Evolutionary conservation across 2,113 vertebrate genomes (phyloP).

Genomic region (Formicarius rufipectus): DNA sequence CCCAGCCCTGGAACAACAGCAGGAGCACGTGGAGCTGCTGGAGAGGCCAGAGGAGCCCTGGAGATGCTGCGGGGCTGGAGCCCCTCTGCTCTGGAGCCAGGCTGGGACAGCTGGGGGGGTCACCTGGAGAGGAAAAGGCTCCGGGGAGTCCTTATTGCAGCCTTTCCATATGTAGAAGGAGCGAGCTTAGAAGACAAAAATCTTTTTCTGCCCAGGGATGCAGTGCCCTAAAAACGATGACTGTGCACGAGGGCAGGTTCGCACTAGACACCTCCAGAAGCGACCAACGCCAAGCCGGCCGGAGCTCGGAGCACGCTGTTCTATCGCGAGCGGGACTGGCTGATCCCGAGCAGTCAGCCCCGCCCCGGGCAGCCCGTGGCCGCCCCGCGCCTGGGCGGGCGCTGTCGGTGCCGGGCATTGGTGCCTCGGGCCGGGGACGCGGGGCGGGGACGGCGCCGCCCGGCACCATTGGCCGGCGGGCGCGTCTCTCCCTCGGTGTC

Average conservation of each 20-base stretch:
- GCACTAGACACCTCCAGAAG: rapidly evolving
- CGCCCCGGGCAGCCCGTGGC: rapidly evolving
- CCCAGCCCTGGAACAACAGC: background rate
- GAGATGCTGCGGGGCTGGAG: background rate
- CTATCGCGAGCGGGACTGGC: rapidly evolving
- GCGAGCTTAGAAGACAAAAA: too few relatives aligned
- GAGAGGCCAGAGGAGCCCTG: background rate
- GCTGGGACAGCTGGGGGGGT: background rate
- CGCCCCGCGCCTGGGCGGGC: rapidly evolving
- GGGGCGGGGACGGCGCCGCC: too few relatives aligned
- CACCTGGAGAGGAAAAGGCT: background rate
- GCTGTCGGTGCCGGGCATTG: too few relatives aligned
- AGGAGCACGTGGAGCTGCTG: background rate
- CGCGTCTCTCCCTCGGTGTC: too few relatives aligned
- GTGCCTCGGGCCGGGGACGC: too few relatives aligned
- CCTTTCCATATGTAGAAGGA: background rate
- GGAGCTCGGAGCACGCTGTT: rapidly evolving
- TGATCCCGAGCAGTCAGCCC: background rate
- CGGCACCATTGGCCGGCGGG: too few relatives aligned
- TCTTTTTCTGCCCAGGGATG: background rate
- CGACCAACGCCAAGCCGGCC: rapidly evolving
- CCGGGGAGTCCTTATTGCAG: background rate
- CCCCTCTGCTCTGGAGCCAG: background rate
- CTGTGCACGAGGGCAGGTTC: rapidly evolving
- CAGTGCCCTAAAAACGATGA: background rate